A percentile compares a stretch with the other conserved stretches of the same genome.
phyloP scores from a whole-genome alignment of 2,888 invertebrate genomes.

The Thalpophila matura region DNA sequence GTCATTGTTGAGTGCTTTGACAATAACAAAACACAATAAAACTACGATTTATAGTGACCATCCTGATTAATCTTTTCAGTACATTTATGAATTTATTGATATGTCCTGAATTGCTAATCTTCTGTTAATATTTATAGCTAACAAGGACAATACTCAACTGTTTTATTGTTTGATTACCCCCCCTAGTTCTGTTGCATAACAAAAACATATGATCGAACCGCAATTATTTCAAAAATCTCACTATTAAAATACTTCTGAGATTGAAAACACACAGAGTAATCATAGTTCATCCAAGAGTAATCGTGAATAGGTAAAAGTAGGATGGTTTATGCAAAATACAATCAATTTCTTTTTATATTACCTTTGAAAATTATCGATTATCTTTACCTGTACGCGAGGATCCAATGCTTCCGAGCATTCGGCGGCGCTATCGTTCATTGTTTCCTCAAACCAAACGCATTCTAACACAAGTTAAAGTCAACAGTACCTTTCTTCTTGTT shows the following conservation, averaged over 20 bases:
- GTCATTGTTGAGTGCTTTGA: too few species aligned
- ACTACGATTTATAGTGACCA: too few species aligned
- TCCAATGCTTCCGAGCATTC: slow-evolving; percentile 94
- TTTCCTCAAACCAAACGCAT: slow-evolving; percentile 80
- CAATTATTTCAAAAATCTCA: slow-evolving; percentile 14
- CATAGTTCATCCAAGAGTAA: not conserved
- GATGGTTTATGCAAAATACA: slow-evolving; percentile 1
- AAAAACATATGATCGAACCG: slow-evolving; percentile 60
- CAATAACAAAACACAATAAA: not conserved
- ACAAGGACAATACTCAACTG: slow-evolving; percentile 16
- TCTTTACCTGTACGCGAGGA: slow-evolving; percentile 94
- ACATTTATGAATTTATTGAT: not conserved
- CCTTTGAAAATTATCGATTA: slow-evolving; percentile 81
- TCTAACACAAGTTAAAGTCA: slow-evolving; percentile 73
- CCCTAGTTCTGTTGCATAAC: slow-evolving; percentile 58
- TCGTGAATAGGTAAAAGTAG: not conserved
- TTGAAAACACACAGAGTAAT: not conserved
- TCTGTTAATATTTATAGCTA: slow-evolving; percentile 4
- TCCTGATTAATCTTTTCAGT: too few species aligned
- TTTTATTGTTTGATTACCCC: slow-evolving; percentile 39
- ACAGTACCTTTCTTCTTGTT: slow-evolving; percentile 56
- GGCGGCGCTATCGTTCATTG: slow-evolving; percentile 91
- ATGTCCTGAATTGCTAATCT: not conserved
- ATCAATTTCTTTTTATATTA: slow-evolving; percentile 37
- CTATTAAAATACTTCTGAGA: not conserved